Conservation (phyloP, 1,140 invertebrate genomes). For the Teleogryllus occipitalis region DNA sequence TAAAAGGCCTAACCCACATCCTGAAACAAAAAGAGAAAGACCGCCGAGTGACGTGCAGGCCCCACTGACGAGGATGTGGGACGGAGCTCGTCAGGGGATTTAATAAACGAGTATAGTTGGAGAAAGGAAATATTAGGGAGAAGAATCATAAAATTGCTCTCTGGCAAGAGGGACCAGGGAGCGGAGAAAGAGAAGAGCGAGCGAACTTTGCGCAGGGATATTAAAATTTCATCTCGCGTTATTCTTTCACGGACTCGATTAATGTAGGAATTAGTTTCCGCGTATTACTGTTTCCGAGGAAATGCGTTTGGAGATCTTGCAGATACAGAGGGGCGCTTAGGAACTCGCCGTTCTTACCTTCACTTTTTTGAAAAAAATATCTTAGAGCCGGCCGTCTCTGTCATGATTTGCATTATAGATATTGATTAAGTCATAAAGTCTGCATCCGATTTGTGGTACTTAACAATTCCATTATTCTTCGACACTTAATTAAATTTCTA, state of each 20-base stretch:
- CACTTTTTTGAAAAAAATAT: neutral
- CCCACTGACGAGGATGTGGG: neutral
- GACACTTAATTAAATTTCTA: neutral
- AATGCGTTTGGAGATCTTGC: neutral
- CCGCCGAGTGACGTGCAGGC: no score
- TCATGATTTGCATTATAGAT: neutral
- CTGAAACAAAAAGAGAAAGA: no score
- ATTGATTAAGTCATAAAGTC: neutral
- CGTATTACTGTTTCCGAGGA: neutral
- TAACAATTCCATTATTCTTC: neutral
- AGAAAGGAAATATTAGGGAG: neutral
- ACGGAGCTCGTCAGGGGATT: neutral
- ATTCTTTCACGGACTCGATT: neutral
- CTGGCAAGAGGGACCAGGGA: neutral
- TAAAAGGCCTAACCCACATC: no score
- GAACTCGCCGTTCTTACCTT: neutral
- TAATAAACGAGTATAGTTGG: neutral
- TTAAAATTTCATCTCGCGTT: conserved; percentile 5
- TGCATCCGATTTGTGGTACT: neutral
- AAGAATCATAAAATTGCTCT: neutral
- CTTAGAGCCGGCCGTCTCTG: neutral
- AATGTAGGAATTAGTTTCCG: neutral
- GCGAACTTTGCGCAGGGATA: neutral
- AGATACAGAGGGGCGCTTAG: neutral
- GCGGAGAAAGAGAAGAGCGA: neutral